Evolutionary conservation across 1,140 invertebrate genomes (phyloP).

Genomic region (Polypedilum vanderplanki): DNA sequence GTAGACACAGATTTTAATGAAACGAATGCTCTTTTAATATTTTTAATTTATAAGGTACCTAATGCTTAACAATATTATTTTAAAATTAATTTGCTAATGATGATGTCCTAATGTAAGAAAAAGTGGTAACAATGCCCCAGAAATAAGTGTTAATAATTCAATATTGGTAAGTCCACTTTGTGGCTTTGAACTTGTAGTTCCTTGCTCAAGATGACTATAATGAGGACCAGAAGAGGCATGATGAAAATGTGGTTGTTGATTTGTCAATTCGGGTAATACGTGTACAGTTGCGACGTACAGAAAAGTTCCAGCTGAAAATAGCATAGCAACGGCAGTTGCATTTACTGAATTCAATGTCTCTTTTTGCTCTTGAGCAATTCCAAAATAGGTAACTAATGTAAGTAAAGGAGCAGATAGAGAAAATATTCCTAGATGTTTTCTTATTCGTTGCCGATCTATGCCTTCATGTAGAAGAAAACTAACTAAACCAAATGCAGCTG

Average conservation of each 20-base stretch:
- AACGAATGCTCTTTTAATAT: no score
- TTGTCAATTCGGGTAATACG: conserved; percentile 87
- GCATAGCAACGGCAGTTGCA: conserved; percentile 86
- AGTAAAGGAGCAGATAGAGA: conserved; percentile 85
- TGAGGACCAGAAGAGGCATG: conserved; percentile 32
- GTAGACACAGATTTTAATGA: no score
- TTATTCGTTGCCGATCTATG: conserved; percentile 73
- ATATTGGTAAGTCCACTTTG: conserved; percentile 59
- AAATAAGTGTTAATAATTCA: conserved; percentile 75
- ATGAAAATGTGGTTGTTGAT: conserved; percentile 47
- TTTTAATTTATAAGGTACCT: no score
- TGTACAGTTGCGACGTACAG: conserved; percentile 98
- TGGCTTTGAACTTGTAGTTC: conserved; percentile 45
- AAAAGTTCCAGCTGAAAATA: conserved; percentile 98
- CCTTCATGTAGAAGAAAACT: conserved; percentile 94
- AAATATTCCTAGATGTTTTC: conserved; percentile 88
- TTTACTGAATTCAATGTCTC: conserved; percentile 73
- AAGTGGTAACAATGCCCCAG: conserved; percentile 79
- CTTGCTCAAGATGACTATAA: conserved; percentile 40
- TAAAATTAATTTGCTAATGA: conserved; percentile 52
- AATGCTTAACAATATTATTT: no score
- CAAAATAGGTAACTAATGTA: conserved; percentile 88
- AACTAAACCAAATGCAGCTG: conserved; percentile 95
- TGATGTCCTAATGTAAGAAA: conserved; percentile 86
- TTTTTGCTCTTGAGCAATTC: conserved; percentile 78